These are phyloP conservation scores for Ischnus inquisitorius DNA, from an alignment of 2,888 invertebrate genomes.

Conservation along the genomic window DNA sequence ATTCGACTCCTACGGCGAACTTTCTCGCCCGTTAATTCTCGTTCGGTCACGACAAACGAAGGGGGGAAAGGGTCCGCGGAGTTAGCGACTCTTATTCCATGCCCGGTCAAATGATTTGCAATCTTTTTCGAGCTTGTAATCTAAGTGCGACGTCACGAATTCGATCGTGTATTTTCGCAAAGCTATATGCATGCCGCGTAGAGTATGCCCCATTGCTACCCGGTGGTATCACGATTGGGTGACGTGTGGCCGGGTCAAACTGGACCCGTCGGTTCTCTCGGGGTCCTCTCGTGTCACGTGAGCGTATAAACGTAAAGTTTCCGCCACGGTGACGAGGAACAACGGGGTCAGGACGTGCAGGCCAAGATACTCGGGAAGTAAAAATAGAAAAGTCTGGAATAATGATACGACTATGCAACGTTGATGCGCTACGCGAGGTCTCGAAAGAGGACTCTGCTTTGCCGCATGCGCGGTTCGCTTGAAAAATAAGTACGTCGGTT, in stretches of 20 bases:
- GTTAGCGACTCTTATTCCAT: slow-evolving; percentile 39
- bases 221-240: slow-evolving; percentile 80
- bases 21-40: slow-evolving; percentile 66
- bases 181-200: slow-evolving; percentile 23
- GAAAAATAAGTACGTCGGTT: not conserved
- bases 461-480: not conserved
- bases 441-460: not conserved
- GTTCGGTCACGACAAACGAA: slow-evolving; percentile 64
- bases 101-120: slow-evolving; percentile 61
- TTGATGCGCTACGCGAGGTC: slow-evolving; percentile 10
- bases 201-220: not conserved
- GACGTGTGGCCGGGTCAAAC: slow-evolving; percentile 76
- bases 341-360: slow-evolving; percentile 50
- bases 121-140: slow-evolving; percentile 68
- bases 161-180: slow-evolving; percentile 52
- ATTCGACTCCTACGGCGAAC: slow-evolving; percentile 49
- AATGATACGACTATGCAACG: slow-evolving; percentile 30
- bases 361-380: slow-evolving; percentile 11
- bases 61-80: slow-evolving; percentile 50
- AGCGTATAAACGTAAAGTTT: slow-evolving; percentile 79
- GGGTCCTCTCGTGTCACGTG: slow-evolving; percentile 67
- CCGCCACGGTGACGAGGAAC: slow-evolving; percentile 50
- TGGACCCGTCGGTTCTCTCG: slow-evolving; percentile 67
- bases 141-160: slow-evolving; percentile 63
- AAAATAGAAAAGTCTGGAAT: slow-evolving; percentile 30